These are phyloP conservation scores for Chaetophractus vellerosus DNA, from an alignment of 2,797 vertebrate genomes.

Conservation along the genomic window DNA sequence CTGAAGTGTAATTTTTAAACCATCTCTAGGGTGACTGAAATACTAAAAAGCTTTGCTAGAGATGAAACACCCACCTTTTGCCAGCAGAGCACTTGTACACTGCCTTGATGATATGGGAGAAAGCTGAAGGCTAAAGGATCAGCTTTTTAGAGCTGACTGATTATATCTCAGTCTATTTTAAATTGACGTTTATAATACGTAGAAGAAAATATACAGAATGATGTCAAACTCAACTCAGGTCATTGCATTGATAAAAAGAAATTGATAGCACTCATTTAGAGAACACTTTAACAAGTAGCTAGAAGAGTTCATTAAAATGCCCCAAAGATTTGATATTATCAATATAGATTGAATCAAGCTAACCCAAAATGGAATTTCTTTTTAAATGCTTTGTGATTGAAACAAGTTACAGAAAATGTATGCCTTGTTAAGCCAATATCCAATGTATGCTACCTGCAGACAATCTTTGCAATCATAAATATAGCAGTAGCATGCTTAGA, in stretches of 20 bases:
- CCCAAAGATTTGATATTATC: conserved; percentile 69
- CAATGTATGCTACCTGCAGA: conserved; percentile 53
- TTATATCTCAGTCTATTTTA: conserved; percentile 70
- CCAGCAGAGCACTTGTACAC: background rate
- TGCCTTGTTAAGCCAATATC: conserved; percentile 70
- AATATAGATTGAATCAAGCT: conserved; percentile 67
- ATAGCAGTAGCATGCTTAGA: background rate
- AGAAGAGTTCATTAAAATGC: conserved; percentile 61
- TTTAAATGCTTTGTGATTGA: conserved; percentile 76
- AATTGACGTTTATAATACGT: conserved; percentile 71
- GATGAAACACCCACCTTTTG: conserved; percentile 10
- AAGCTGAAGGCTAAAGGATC: background rate
- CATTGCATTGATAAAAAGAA: conserved; percentile 71
- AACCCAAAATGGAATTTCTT: conserved; percentile 70
- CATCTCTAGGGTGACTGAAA: conserved; percentile 55
- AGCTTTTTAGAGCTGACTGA: conserved; percentile 67
- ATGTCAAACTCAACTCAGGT: conserved; percentile 64
- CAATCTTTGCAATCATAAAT: conserved; percentile 6
- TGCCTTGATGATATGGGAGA: background rate
- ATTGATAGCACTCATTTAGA: conserved; percentile 67
- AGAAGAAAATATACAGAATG: conserved; percentile 54
- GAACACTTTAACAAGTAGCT: conserved; percentile 42
- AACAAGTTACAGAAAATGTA: conserved; percentile 78
- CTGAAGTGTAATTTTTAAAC: conserved; percentile 56
- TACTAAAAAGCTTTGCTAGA: conserved; percentile 48